Percentiles rank a stretch among this genome's conserved stretches.
phyloP scores from a whole-genome alignment of 2,113 vertebrate species.

The Austrofundulus limnaeus region DNA sequence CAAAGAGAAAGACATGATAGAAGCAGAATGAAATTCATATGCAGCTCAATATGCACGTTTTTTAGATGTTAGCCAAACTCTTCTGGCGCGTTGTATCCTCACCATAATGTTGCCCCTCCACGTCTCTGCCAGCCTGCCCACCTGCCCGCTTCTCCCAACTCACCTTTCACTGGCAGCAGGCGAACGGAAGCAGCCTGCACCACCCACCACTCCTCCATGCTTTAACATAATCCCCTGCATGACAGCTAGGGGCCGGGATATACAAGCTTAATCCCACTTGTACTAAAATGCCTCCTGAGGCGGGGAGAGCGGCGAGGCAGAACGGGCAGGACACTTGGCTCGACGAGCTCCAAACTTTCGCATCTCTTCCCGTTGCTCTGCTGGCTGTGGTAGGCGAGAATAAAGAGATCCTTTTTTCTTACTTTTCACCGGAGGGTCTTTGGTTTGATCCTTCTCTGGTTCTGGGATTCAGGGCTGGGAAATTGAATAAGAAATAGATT shows the following conservation, averaged over 20 bases:
- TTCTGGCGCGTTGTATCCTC: background rate
- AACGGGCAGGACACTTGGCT: slow-evolving; percentile 32
- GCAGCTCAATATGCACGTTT: slow-evolving; percentile 3
- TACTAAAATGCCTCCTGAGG: slow-evolving; percentile 66
- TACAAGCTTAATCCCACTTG: slow-evolving; percentile 72
- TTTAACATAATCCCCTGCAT: slow-evolving; percentile 65
- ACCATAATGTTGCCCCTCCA: background rate
- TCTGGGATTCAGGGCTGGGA: slow-evolving; percentile 19
- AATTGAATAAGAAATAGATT: slow-evolving; percentile 47
- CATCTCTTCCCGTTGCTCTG: slow-evolving; percentile 14
- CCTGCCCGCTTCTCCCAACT: slow-evolving; percentile 31
- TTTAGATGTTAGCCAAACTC: slow-evolving; percentile 17
- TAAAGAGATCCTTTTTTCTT: background rate
- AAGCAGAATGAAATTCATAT: slow-evolving; percentile 26
- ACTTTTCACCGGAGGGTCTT: slow-evolving; percentile 16
- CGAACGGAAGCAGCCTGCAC: slow-evolving; percentile 58
- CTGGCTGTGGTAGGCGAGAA: background rate
- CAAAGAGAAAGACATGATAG: slow-evolving; percentile 22
- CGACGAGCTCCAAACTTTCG: slow-evolving; percentile 7
- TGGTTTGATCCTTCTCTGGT: slow-evolving; percentile 39
- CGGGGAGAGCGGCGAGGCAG: slow-evolving; percentile 34
- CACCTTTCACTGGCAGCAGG: slow-evolving; percentile 47
- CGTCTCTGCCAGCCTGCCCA: background rate
- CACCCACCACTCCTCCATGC: slow-evolving; percentile 44
- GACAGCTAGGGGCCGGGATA: slow-evolving; percentile 64